Evolutionary conservation across 2,113 vertebrate species (phyloP).

Genomic region (Leptodactylus fuscus): DNA sequence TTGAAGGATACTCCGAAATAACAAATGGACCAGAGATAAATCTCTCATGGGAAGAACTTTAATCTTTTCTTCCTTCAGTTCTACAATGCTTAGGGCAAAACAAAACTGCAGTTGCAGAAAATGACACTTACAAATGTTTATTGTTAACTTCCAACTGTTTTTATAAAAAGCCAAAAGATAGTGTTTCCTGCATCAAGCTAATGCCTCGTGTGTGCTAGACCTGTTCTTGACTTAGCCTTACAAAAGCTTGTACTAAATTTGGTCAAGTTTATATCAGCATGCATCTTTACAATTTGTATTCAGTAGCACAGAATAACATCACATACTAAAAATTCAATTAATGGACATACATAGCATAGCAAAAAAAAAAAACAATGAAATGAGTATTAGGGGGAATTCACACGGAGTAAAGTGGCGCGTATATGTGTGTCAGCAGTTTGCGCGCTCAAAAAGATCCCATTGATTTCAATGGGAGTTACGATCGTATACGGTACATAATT

Average conservation of each 20-base stretch:
- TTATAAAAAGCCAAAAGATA: not conserved
- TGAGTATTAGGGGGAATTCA: no score
- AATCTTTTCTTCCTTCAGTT: not conserved
- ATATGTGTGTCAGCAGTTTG: no score
- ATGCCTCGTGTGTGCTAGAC: not conserved
- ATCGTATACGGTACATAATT: no score
- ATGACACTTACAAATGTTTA: slow-evolving; percentile 13
- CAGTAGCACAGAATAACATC: not conserved
- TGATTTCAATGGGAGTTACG: no score
- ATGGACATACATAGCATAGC: no score
- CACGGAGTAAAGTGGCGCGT: no score
- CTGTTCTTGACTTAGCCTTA: not conserved
- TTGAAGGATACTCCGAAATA: not conserved
- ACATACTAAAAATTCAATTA: no score
- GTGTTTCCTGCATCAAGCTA: not conserved
- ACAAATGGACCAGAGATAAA: not conserved
- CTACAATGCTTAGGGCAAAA: slow-evolving; percentile 9
- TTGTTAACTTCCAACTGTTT: slow-evolving; percentile 6
- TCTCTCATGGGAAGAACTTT: slow-evolving; percentile 8
- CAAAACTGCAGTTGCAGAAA: not conserved
- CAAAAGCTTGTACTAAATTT: not conserved
- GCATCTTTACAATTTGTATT: not conserved
- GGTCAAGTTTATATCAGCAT: not conserved
- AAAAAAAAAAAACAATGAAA: no score
- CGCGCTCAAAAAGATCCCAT: no score